A percentile compares a stretch with the other conserved stretches of the same genome.
These are phyloP conservation scores for Apaloderma vittatum DNA, from an alignment of 2,113 vertebrate species.

Conservation along the genomic window DNA sequence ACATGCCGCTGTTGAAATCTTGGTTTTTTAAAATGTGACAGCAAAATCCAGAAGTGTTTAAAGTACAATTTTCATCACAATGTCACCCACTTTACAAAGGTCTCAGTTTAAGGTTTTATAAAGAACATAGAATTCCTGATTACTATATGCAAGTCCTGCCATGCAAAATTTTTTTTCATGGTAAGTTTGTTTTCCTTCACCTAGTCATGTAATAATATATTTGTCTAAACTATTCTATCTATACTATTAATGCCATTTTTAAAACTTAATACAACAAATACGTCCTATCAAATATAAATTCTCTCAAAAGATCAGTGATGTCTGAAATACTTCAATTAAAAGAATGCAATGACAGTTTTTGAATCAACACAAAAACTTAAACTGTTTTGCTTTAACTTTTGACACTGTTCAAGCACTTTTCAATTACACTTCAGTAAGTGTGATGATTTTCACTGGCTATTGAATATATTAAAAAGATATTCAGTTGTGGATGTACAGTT, in stretches of 20 bases:
- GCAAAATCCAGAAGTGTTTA: conserved; percentile 6
- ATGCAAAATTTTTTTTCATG: neutral
- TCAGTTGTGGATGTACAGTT: neutral
- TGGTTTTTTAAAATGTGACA: conserved; percentile 47
- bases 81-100: neutral
- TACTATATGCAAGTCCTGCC: neutral
- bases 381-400: neutral
- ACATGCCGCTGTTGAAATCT: conserved; percentile 25
- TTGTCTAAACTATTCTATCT: neutral
- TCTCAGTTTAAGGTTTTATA: neutral
- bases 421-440: neutral
- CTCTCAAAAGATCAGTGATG: neutral
- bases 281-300: neutral
- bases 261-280: neutral
- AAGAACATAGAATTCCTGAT: neutral
- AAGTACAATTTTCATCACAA: neutral
- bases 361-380: neutral
- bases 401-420: neutral
- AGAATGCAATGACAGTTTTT: neutral
- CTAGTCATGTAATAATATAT: neutral
- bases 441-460: neutral
- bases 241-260: neutral
- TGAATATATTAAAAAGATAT: neutral
- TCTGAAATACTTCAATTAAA: neutral
- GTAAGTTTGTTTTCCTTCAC: neutral